Percentiles rank a stretch among this genome's conserved stretches.
Evolutionary conservation across 2,888 invertebrate species (phyloP).

Genomic region (Idaea straminata): DNA sequence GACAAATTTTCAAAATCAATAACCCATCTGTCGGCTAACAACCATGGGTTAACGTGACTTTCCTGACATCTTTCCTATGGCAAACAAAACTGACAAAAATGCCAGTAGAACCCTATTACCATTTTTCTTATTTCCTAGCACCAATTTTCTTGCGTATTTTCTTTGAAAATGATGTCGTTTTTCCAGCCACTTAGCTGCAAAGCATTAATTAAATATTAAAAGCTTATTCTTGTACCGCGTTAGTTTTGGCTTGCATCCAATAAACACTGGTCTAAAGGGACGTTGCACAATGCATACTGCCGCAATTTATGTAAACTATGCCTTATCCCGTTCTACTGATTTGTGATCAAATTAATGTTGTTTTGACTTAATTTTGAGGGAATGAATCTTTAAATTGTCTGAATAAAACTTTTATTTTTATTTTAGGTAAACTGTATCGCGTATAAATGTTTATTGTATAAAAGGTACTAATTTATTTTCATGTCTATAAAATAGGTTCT

Average conservation of each 20-base stretch:
- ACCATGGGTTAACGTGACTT: too few species aligned
- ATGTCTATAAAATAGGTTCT: too few species aligned
- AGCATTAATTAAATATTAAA: not conserved
- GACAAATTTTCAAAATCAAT: too few species aligned
- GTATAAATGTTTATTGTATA: too few species aligned
- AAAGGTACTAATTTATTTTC: too few species aligned
- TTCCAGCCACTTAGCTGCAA: not conserved
- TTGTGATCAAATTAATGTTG: constrained; percentile 7
- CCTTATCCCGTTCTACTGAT: constrained; percentile 33
- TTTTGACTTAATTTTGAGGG: not conserved
- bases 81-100: too few species aligned
- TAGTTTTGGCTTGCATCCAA: constrained; percentile 42
- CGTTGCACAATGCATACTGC: constrained; percentile 21
- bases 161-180: not conserved
- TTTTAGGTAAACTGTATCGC: not conserved
- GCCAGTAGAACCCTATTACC: too few species aligned
- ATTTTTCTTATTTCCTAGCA: too few species aligned
- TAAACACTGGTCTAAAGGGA: constrained; percentile 25
- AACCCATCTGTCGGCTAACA: too few species aligned
- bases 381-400: constrained; percentile 12
- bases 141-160: not conserved
- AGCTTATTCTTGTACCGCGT: constrained; percentile 17
- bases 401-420: constrained; percentile 4
- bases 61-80: too few species aligned
- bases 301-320: constrained; percentile 36